Percentiles rank a stretch among this genome's conserved stretches.
These are phyloP conservation scores for Adelosebastes latens DNA, from an alignment of 2,797 vertebrate species.

Conservation along the genomic window DNA sequence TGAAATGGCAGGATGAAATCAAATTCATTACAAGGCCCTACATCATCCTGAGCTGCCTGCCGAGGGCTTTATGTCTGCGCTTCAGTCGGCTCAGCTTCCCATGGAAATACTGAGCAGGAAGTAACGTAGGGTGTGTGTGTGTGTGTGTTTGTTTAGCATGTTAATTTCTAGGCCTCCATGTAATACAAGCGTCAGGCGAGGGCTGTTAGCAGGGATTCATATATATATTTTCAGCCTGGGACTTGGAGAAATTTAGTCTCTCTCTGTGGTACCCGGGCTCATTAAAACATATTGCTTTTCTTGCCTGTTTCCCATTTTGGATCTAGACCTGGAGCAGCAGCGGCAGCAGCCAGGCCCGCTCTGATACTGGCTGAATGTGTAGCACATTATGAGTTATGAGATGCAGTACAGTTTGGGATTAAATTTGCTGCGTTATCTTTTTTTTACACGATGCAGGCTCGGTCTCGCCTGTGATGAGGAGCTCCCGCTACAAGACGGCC, in stretches of 20 bases:
- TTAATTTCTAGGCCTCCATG: conserved; percentile 47
- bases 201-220: conserved; percentile 41
- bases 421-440: conserved; percentile 52
- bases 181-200: conserved; percentile 47
- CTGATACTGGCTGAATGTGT: conserved; percentile 38
- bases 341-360: conserved; percentile 12
- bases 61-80: conserved; percentile 60
- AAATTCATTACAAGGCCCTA: conserved; percentile 77
- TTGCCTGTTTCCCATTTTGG: conserved; percentile 57
- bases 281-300: conserved; percentile 72
- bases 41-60: conserved; percentile 69
- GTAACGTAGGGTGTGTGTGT: neutral
- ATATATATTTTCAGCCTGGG: conserved; percentile 50
- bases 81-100: conserved; percentile 41
- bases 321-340: conserved; percentile 43
- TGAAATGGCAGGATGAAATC: conserved; percentile 76
- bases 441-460: conserved; percentile 28
- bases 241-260: conserved; percentile 42
- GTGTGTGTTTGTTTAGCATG: conserved; percentile 52
- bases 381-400: conserved; percentile 53
- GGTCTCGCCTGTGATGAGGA: conserved; percentile 34
- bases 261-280: conserved; percentile 52
- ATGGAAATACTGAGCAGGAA: conserved; percentile 44
- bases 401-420: conserved; percentile 56
- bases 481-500: conserved; percentile 11